A percentile compares a stretch with the other conserved stretches of the same genome.
Conservation (phyloP, 92 coral and sea anemone genomes). For the Phenganax marumi region DNA sequence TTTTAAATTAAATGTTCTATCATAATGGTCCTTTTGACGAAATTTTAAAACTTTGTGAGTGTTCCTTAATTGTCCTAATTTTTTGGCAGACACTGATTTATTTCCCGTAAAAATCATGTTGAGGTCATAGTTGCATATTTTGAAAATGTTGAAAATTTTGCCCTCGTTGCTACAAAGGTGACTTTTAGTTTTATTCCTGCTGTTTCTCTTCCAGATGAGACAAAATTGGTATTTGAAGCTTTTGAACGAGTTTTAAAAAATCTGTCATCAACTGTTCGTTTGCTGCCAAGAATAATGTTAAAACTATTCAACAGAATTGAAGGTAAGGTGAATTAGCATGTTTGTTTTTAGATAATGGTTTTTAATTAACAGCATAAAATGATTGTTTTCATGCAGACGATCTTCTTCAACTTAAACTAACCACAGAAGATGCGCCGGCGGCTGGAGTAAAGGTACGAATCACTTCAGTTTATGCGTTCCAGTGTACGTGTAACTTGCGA, state of each 20-base stretch:
- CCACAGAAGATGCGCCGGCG: conserved; percentile 1
- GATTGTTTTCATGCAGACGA: conserved; percentile 1
- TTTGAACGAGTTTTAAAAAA: conserved; percentile 29
- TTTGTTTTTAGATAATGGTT: not conserved
- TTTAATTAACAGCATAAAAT: not conserved
- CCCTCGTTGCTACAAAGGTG: no score
- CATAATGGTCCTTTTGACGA: no score
- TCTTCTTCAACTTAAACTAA: conserved; percentile 20
- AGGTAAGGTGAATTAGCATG: conserved; percentile 48
- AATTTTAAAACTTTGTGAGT: no score
- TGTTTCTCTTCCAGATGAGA: conserved; percentile 9
- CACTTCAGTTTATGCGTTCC: not conserved
- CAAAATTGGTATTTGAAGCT: conserved; percentile 3
- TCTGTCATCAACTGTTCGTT: conserved; percentile 13
- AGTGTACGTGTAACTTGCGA: not conserved
- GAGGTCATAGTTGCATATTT: no score
- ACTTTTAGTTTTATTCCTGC: not conserved
- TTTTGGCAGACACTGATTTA: not conserved
- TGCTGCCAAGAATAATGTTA: conserved; percentile 68
- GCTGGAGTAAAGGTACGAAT: conserved; percentile 32
- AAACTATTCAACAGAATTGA: conserved; percentile 80
- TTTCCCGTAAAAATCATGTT: not conserved
- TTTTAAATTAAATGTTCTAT: no score
- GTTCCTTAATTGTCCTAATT: no score
- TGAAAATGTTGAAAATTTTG: no score